Base-by-base conservation (phyloP, 2,888 invertebrate genomes). In the Agrotis ipsilon region DNA sequence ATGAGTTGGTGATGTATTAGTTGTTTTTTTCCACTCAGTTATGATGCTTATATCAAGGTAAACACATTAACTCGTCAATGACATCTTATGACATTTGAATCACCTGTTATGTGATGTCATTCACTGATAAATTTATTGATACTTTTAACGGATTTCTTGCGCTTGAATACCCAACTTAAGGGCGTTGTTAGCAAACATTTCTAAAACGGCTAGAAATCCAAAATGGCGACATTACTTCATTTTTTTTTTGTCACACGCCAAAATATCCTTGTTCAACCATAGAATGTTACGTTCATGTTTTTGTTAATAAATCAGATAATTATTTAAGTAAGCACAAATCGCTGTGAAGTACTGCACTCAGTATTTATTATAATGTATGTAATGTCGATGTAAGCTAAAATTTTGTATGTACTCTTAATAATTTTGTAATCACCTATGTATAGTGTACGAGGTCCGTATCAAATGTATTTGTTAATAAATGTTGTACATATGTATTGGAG, bases 391-490 rank as follows among this genome's bases (percentile, higher is more conserved):
- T 83, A 83, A 83, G 83, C 67, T 59, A 67, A 83, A 70, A 65
- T 76, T 72, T 59, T 81, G 57, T 67, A 75, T 62, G 11, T 63
- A 62, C 49, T 66, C 19, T 19, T 48, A 73, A 70, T 82, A 78
- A 78, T 85, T 85, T 87, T 85, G 68, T 87, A 87, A 80, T 68
- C 66, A 76, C 55, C 68, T 72, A 68, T 84, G 77, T 78, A 78
- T 81, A 61, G 58, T 72, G 67, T 81, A 81, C 61, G 69, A 57
- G 45, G 55, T 59, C 59, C 39, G 63, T 72, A 76, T 81, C 59
- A 68, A 82, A 78, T 80, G 72, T 76, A 84, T 84, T 85, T 88
- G 85, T 87, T 85, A 89, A 86, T 89, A 88, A 89, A 88, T 86
- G 83, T 87, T 87, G 84, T 87, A 81, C 79, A 78, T 84, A 82